Percentiles rank a stretch among this genome's conserved stretches.
These are phyloP conservation scores for Priocnemis perturbator DNA, from an alignment of 2,888 invertebrate genomes.

Conservation along the genomic window DNA sequence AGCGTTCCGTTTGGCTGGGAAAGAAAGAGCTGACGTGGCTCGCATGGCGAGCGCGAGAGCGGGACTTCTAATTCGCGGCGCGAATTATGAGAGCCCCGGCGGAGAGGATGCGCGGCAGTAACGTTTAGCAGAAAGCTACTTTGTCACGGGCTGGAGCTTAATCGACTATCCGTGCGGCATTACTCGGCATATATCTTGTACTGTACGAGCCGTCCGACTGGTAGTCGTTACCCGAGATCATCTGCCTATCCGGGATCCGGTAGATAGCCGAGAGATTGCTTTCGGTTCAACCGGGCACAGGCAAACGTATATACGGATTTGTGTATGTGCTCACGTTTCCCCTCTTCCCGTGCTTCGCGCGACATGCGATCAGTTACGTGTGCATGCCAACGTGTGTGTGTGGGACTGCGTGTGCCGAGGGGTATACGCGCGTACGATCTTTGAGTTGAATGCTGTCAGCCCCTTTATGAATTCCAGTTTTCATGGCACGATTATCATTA, in stretches of 20 bases:
- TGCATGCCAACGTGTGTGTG: no score
- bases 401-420: no score
- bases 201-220: constrained; percentile 15
- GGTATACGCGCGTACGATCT: no score
- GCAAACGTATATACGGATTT: constrained; percentile 11
- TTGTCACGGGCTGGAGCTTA: constrained; percentile 20
- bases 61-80: constrained; percentile 1
- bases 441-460: no score
- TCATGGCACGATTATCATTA: no score
- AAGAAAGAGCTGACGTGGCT: background rate
- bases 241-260: constrained; percentile 28
- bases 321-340: constrained; percentile 4
- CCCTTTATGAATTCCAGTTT: no score
- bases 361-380: no score
- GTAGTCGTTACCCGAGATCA: constrained; percentile 38
- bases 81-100: background rate
- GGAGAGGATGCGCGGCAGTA: no score
- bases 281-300: constrained; percentile 35
- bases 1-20: constrained; percentile 1
- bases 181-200: constrained; percentile 23
- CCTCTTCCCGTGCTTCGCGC: background rate
- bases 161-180: constrained; percentile 22
- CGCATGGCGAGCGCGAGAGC: constrained; percentile 1
- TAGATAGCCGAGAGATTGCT: constrained; percentile 35
- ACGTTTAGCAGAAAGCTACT: constrained; percentile 13